A percentile compares a stretch with the other conserved stretches of the same genome.
Evolutionary conservation across 2,113 vertebrate species (phyloP).

Genomic region (Atherinomorus stipes): DNA sequence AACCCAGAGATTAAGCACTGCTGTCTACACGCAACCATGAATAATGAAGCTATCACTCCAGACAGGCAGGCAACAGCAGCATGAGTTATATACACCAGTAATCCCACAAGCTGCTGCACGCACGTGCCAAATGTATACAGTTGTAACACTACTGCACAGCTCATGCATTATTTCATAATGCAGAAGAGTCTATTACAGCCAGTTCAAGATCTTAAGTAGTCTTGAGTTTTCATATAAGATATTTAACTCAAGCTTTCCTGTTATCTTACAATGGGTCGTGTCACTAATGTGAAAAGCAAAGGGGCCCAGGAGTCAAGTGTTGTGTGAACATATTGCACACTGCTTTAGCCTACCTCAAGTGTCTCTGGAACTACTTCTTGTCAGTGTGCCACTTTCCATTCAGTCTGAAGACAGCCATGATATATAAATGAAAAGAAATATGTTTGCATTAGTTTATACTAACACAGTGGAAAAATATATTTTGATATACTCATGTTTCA

Average conservation of each 20-base stretch:
- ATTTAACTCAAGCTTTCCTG: slow-evolving; percentile 20
- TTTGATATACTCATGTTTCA: not conserved
- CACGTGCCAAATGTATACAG: slow-evolving; percentile 54
- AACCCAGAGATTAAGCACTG: slow-evolving; percentile 78
- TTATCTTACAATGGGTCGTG: slow-evolving; percentile 16
- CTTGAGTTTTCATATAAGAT: not conserved
- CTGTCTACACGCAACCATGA: slow-evolving; percentile 84
- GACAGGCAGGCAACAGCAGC: slow-evolving; percentile 76
- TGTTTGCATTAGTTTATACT: not conserved
- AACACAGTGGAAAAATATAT: not conserved
- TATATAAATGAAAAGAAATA: not conserved
- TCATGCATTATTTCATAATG: slow-evolving; percentile 65
- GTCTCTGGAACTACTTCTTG: slow-evolving; percentile 9
- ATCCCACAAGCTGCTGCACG: slow-evolving; percentile 62
- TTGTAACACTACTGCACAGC: slow-evolving; percentile 37
- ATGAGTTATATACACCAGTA: slow-evolving; percentile 67
- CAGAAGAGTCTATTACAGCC: slow-evolving; percentile 29
- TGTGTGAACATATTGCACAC: not conserved
- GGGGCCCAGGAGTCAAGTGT: not conserved
- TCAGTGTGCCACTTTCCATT: not conserved
- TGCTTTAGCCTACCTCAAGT: not conserved
- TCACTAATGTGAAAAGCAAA: not conserved
- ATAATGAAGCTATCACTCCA: slow-evolving; percentile 83
- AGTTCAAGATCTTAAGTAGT: slow-evolving; percentile 20
- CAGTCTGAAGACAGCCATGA: not conserved